Percentiles rank a stretch among this genome's conserved stretches.
These are phyloP conservation scores for Australoheros scitulus DNA, from an alignment of 2,113 vertebrate genomes.

Conservation along the genomic window DNA sequence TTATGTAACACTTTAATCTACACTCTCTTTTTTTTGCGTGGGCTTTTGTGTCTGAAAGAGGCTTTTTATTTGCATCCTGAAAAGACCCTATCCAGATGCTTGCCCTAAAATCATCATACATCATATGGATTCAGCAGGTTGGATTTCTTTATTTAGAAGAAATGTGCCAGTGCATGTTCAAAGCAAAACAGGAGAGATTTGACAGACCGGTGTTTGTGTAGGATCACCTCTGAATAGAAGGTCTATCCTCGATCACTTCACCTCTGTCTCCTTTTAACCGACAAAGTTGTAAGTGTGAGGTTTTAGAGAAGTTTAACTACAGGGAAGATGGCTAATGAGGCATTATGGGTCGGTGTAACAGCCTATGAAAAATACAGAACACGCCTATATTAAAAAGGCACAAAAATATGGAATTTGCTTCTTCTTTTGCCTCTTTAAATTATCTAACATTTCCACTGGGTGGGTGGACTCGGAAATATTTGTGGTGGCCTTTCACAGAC, in stretches of 20 bases:
- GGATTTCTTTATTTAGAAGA: constrained; percentile 46
- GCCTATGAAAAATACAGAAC: constrained; percentile 48
- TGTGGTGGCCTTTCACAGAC: constrained; percentile 59
- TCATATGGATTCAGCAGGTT: constrained; percentile 37
- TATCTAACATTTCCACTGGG: constrained; percentile 39
- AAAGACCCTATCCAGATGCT: constrained; percentile 42
- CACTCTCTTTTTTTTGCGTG: constrained; percentile 33
- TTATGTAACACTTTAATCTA: constrained; percentile 72
- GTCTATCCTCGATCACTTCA: constrained; percentile 23
- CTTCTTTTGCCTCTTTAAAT: constrained; percentile 24
- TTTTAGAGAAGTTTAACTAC: constrained; percentile 35
- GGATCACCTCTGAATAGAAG: constrained; percentile 14
- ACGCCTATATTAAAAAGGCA: constrained; percentile 27
- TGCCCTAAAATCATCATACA: constrained; percentile 36
- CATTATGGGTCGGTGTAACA: constrained; percentile 19
- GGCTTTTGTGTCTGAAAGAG: constrained; percentile 59
- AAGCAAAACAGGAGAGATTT: constrained; percentile 5
- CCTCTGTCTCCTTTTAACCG: constrained; percentile 8
- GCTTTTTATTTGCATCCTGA: constrained; percentile 65
- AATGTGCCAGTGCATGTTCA: constrained; percentile 12
- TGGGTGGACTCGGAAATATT: constrained; percentile 65
- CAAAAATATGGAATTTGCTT: constrained; percentile 51
- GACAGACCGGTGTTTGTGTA: not conserved
- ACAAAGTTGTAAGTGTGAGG: not conserved
- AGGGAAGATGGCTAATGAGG: constrained; percentile 40